Percentiles rank a stretch among this genome's conserved stretches.
Conservation (phyloP, 2,888 invertebrate species). For the Deilephila porcellus region DNA sequence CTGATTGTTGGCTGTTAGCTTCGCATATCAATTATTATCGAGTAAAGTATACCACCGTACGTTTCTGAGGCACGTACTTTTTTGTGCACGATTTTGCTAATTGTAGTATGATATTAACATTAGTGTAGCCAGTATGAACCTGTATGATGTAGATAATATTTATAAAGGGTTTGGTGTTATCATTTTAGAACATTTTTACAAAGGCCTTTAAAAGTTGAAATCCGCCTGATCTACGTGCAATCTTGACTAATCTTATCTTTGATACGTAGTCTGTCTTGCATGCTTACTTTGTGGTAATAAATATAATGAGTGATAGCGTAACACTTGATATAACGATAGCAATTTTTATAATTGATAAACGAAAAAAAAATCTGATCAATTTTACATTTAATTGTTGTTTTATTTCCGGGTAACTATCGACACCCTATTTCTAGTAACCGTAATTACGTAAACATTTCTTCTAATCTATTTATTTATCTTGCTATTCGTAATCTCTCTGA, state of each 20-base stretch:
- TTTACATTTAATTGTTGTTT: neutral
- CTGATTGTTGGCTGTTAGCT: slow-evolving; percentile 25
- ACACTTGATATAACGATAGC: slow-evolving; percentile 19
- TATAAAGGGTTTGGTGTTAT: slow-evolving; percentile 4
- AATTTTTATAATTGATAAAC: slow-evolving; percentile 10
- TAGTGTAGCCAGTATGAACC: neutral
- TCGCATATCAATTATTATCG: slow-evolving; percentile 24
- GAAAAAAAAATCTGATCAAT: slow-evolving; percentile 20
- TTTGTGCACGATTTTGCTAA: slow-evolving; percentile 13
- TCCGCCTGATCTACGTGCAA: slow-evolving; percentile 21
- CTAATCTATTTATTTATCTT: slow-evolving; percentile 2
- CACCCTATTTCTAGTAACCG: neutral
- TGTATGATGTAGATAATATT: neutral
- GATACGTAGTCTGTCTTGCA: slow-evolving; percentile 25
- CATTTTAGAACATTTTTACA: neutral
- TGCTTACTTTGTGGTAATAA: slow-evolving; percentile 22
- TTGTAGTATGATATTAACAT: slow-evolving; percentile 21
- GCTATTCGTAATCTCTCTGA: no score
- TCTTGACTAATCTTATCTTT: slow-evolving; percentile 29
- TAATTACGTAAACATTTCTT: neutral
- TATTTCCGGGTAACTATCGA: slow-evolving; percentile 16
- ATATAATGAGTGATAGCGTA: slow-evolving; percentile 24
- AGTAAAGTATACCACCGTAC: slow-evolving; percentile 15
- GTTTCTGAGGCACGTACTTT: slow-evolving; percentile 22
- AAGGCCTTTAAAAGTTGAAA: slow-evolving; percentile 11